These are phyloP conservation scores for Carterocephalus palaemon DNA, from an alignment of 2,888 invertebrate species.

Conservation along the genomic window DNA sequence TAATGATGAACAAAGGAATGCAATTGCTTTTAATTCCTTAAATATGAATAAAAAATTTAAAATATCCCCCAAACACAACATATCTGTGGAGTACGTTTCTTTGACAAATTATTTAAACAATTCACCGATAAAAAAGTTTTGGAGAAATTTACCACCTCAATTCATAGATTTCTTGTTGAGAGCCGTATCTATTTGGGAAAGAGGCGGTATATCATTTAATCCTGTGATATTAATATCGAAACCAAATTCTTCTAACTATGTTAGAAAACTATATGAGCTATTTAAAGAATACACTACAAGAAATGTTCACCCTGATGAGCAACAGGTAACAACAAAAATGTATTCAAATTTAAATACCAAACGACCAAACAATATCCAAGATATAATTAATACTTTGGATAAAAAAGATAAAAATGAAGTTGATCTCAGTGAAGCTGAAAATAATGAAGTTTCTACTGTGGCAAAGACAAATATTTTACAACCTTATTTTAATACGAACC, in stretches of 20 bases:
- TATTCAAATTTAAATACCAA: slow-evolving; percentile 29
- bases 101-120: slow-evolving; percentile 51
- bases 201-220: slow-evolving; percentile 63
- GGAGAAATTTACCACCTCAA: slow-evolving; percentile 50
- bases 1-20: slow-evolving; percentile 53
- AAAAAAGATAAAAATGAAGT: slow-evolving; percentile 40
- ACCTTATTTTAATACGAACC: background rate
- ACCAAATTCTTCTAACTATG: slow-evolving; percentile 45
- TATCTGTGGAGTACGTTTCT: slow-evolving; percentile 46
- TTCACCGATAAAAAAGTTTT: slow-evolving; percentile 55
- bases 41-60: slow-evolving; percentile 39
- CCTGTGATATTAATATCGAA: slow-evolving; percentile 54
- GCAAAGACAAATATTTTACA: background rate
- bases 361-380: slow-evolving; percentile 61
- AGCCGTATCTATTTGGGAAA: slow-evolving; percentile 64
- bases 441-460: slow-evolving; percentile 24
- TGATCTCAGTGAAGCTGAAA: slow-evolving; percentile 52
- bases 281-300: slow-evolving; percentile 41
- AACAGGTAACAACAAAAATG: slow-evolving; percentile 24
- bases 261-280: slow-evolving; percentile 49
- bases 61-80: slow-evolving; percentile 33
- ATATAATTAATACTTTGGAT: slow-evolving; percentile 61
- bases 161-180: slow-evolving; percentile 56
- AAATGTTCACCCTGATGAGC: slow-evolving; percentile 10
- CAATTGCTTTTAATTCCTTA: slow-evolving; percentile 55